Evolutionary conservation across 1,140 invertebrate species (phyloP).

Genomic region (Pollicipes pollicipes): DNA sequence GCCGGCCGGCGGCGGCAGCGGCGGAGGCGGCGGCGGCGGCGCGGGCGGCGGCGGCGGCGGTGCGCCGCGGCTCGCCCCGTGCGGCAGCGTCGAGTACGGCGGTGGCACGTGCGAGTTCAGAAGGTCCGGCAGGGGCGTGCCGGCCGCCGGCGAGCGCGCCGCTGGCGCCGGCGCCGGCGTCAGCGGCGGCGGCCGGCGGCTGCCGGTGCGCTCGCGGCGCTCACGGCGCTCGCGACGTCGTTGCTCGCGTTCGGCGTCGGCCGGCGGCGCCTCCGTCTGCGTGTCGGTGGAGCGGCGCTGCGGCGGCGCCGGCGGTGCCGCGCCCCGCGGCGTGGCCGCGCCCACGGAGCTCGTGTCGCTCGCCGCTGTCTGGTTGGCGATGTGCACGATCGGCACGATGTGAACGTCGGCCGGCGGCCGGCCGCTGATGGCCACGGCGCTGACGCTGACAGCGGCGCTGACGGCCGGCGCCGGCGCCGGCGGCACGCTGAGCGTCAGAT

Average conservation of each 20-base stretch:
- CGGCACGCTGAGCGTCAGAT: not conserved
- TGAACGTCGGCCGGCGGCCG: not conserved
- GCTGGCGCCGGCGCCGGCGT: not conserved
- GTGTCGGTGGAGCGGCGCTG: not conserved
- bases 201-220: slow-evolving; percentile 10
- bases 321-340: not conserved
- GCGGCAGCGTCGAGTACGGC: slow-evolving; percentile 27
- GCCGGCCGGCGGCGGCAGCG: too few species aligned
- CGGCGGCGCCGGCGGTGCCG: too few species aligned
- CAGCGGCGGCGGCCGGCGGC: not conserved
- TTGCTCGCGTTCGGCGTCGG: not conserved
- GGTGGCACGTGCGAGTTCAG: slow-evolving; percentile 31
- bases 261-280: not conserved
- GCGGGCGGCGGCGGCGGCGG: slow-evolving; percentile 8
- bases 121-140: slow-evolving; percentile 33
- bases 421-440: not conserved
- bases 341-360: not conserved
- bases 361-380: not conserved
- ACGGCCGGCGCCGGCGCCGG: not conserved
- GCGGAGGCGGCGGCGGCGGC: slow-evolving; percentile 9
- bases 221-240: slow-evolving; percentile 10
- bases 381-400: not conserved
- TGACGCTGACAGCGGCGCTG: not conserved
- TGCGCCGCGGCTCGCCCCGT: slow-evolving; percentile 14
- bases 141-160: too few species aligned